Percentiles rank a stretch among this genome's conserved stretches.
phyloP scores from a whole-genome alignment of 2,113 vertebrate species.

The Petromus typicus region DNA sequence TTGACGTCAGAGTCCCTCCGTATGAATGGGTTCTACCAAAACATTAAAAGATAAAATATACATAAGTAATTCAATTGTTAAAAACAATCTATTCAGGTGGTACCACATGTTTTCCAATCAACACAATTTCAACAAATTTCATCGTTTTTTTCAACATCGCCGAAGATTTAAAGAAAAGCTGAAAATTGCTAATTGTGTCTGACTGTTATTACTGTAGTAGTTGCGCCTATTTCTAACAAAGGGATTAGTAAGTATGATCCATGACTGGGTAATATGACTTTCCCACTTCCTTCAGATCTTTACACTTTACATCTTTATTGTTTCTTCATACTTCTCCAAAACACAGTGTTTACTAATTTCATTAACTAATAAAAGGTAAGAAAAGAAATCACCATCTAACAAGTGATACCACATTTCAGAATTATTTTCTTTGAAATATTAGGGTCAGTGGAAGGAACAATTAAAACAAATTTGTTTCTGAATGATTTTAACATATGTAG shows the following conservation, averaged over 20 bases:
- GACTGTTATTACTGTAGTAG: background rate
- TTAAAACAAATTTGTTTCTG: background rate
- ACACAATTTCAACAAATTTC: background rate
- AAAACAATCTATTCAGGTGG: background rate
- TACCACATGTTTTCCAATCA: background rate
- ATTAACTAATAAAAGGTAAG: background rate
- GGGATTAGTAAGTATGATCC: background rate
- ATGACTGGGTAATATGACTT: background rate
- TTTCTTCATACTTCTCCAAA: background rate
- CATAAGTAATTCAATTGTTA: conserved; percentile 16
- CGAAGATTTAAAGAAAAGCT: conserved; percentile 3
- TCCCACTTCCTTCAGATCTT: background rate
- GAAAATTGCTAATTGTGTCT: background rate
- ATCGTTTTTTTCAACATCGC: background rate
- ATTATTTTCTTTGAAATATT: background rate
- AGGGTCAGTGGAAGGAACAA: background rate
- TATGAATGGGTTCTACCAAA: background rate
- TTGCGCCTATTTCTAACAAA: background rate
- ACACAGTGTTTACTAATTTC: background rate
- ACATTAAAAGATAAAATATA: background rate
- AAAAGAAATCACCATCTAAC: background rate
- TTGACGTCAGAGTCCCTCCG: background rate
- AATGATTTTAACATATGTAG: background rate
- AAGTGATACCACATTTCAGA: background rate
- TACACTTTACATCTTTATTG: background rate